Evolutionary conservation across 2,888 invertebrate species (phyloP).

Genomic region (Stenchaetothrips biformis): DNA sequence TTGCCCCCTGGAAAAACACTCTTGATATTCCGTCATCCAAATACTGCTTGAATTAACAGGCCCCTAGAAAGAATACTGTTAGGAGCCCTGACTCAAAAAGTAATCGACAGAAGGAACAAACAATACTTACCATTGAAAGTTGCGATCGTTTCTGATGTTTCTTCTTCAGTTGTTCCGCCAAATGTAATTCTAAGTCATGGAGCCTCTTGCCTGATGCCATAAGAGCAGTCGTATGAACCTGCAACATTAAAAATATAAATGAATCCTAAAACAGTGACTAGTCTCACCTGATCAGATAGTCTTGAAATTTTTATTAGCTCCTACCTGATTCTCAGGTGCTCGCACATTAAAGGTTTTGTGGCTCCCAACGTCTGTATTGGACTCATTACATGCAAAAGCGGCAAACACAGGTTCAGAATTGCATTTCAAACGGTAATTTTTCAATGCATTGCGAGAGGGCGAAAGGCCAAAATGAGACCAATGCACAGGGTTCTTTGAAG

Average conservation of each 20-base stretch:
- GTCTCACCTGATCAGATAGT: no score
- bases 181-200: constrained; percentile 32
- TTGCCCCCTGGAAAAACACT: constrained; percentile 32
- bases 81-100: background rate
- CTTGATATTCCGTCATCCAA: constrained; percentile 36
- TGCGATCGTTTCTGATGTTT: background rate
- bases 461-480: background rate
- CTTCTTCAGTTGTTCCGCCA: constrained; percentile 24
- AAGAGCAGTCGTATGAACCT: constrained; percentile 29
- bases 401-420: constrained; percentile 33
- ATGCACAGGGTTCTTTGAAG: no score
- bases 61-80: constrained; percentile 27
- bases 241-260: background rate
- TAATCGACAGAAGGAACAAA: background rate
- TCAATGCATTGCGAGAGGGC: background rate
- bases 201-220: constrained; percentile 32
- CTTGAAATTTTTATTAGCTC: no score
- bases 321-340: constrained; percentile 35
- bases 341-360: constrained; percentile 36
- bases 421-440: background rate
- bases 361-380: constrained; percentile 33
- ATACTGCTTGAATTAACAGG: constrained; percentile 36
- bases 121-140: background rate
- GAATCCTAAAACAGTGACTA: background rate
- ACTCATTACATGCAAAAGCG: constrained; percentile 36